phyloP scores from a whole-genome alignment of 2,113 vertebrate genomes.

The Anser cygnoides region DNA sequence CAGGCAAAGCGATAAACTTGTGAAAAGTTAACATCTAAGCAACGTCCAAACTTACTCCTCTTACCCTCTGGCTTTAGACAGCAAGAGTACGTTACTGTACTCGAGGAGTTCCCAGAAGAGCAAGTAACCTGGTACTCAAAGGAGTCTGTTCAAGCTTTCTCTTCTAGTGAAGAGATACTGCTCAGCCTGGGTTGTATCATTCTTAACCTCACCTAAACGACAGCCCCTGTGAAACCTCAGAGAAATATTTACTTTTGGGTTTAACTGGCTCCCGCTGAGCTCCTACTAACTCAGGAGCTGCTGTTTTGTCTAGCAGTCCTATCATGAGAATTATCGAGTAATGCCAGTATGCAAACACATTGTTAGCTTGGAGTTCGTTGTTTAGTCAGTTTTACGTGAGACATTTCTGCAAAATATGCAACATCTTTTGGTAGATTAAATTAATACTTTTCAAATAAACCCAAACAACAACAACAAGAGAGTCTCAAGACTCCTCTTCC shows the following conservation, averaged over 20 bases:
- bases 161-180: not conserved
- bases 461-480: not conserved
- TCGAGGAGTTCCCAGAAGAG: not conserved
- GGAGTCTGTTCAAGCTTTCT: not conserved
- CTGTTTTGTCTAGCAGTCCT: not conserved
- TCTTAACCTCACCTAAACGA: not conserved
- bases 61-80: not conserved
- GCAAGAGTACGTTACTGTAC: accelerated
- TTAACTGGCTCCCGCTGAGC: not conserved
- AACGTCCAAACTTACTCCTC: not conserved
- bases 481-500: not conserved
- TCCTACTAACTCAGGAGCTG: not conserved
- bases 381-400: not conserved
- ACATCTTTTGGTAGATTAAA: not conserved
- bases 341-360: not conserved
- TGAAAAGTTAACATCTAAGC: not conserved
- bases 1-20: not conserved
- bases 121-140: not conserved
- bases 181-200: not conserved
- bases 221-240: conserved; percentile 10
- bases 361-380: not conserved
- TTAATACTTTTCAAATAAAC: not conserved
- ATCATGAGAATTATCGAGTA: not conserved
- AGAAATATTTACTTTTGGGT: conserved; percentile 25
- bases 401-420: not conserved